Evolutionary conservation across 1,140 invertebrate genomes (phyloP), one percentile per base, ranked within the genome.

Genomic region (Pseudomyrmex dendroicus): DNA sequence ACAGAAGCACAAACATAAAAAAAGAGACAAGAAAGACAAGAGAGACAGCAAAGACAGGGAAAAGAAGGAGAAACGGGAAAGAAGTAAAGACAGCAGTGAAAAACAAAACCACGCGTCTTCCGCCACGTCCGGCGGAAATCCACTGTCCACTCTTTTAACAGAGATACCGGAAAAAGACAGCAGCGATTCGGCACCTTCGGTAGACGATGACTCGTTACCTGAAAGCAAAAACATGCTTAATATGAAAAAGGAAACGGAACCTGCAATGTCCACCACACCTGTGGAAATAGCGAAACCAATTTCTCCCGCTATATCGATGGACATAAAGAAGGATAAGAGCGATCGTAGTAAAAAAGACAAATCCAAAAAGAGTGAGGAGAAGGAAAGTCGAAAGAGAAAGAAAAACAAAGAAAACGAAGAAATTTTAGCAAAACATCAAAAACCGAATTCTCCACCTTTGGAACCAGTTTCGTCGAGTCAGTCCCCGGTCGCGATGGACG

Each of bases 341-440:
- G 93, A 92, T 56, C 85, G 84, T 50, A 90, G 63, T 59, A 90
- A 90, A 76, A 86, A 84, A 2, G 91, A 92, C 2, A 89, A 89
- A 44, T 90, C 91, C 7, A 93, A 93, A 64, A 70, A 76, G 0
- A 89, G 54, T 0, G 91, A 93, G 15, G 93, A 93, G 0, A 86
- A 84, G 1, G 90, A 93, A 68, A 91, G 66, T 85, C 91, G 94
- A 82, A 94, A 89, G 72, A 91, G 82, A 78, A 96, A 94, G 95
- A 95, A 90, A 93, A 94, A 84, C 91, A 96, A 83, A 95, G 96
- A 90, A 87, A 96, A 91, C 9, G 94, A 95, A 1, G 95, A 95
- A 54, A 67, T 82, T 5, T 91, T 83, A 76, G 85, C 48, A 61
- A 95, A 91, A 76, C 93, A 74, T 35, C 90, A 91, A 20, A 20